A percentile compares a stretch with the other conserved stretches of the same genome.
These are phyloP conservation scores for Dendrocopos noguchii DNA, from an alignment of 2,113 vertebrate species.

Conservation along the genomic window DNA sequence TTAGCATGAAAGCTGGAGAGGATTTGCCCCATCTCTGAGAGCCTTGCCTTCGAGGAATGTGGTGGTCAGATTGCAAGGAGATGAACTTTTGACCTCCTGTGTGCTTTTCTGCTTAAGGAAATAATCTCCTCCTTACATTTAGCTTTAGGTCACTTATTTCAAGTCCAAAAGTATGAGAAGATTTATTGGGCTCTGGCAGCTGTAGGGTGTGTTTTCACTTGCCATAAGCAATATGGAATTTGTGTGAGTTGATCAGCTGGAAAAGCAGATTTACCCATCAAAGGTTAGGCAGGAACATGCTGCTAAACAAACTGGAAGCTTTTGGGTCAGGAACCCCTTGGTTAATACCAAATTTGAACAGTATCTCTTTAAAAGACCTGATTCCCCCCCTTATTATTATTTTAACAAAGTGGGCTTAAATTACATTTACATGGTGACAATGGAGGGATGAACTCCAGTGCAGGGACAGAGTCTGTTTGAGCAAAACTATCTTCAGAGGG, in stretches of 20 bases:
- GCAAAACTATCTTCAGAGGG: neutral
- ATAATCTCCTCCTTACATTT: neutral
- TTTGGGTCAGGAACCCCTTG: neutral
- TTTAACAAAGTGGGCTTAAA: neutral
- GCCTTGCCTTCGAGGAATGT: slow-evolving; percentile 48
- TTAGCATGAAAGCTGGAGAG: neutral
- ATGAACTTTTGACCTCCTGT: slow-evolving; percentile 49
- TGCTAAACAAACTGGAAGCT: neutral
- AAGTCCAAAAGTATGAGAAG: slow-evolving; percentile 27
- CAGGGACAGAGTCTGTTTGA: neutral
- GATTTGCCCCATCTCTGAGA: neutral
- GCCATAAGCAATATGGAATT: slow-evolving; percentile 56
- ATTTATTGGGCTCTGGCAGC: slow-evolving; percentile 54
- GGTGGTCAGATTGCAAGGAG: neutral
- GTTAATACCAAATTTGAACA: neutral
- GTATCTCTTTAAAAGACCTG: neutral
- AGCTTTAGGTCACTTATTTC: slow-evolving; percentile 36
- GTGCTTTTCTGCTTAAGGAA: slow-evolving; percentile 13
- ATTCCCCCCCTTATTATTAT: too few species aligned
- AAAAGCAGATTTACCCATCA: neutral
- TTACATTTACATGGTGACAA: neutral
- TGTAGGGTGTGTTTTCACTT: slow-evolving; percentile 47
- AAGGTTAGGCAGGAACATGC: neutral
- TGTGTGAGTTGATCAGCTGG: neutral
- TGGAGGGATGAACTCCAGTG: neutral